Percentiles rank a stretch among this genome's conserved stretches.
Evolutionary conservation across 2,888 invertebrate species (phyloP).

Genomic region (Herminia tarsipennalis): DNA sequence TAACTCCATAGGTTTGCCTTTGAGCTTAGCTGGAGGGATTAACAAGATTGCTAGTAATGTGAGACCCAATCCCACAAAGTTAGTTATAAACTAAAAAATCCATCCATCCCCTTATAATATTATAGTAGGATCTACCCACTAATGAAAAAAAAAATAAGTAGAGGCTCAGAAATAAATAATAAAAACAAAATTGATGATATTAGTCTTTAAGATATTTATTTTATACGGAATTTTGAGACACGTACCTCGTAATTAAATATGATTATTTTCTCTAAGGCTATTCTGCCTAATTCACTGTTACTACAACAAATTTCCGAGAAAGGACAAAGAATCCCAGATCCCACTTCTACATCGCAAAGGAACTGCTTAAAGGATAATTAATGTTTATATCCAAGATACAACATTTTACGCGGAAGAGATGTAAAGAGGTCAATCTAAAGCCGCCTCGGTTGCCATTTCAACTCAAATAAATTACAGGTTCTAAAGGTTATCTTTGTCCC

Average conservation of each 20-base stretch:
- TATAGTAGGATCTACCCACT: no score
- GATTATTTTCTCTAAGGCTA: not conserved
- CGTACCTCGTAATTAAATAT: not conserved
- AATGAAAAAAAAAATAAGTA: no score
- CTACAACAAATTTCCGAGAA: not conserved
- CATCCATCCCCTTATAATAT: no score
- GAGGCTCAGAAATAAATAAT: no score
- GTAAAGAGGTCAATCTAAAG: conserved; percentile 18
- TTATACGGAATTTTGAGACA: no score
- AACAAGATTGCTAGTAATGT: no score
- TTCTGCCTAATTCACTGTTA: not conserved
- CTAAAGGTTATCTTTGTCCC: conserved; percentile 15
- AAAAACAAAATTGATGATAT: no score
- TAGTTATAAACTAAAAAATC: no score
- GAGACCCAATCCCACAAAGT: no score
- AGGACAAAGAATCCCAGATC: not conserved
- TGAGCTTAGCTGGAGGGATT: no score
- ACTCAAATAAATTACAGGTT: conserved; percentile 22
- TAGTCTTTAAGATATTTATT: no score
- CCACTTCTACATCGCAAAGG: not conserved
- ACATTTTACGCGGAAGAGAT: conserved; percentile 15
- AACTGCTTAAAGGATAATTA: not conserved
- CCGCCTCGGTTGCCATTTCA: conserved; percentile 27
- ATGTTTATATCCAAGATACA: conserved; percentile 1
- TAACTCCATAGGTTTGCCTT: no score